A percentile compares a stretch with the other conserved stretches of the same genome.
phyloP scores from a whole-genome alignment of 2,888 invertebrate species.

The Epicampocera succincta region DNA sequence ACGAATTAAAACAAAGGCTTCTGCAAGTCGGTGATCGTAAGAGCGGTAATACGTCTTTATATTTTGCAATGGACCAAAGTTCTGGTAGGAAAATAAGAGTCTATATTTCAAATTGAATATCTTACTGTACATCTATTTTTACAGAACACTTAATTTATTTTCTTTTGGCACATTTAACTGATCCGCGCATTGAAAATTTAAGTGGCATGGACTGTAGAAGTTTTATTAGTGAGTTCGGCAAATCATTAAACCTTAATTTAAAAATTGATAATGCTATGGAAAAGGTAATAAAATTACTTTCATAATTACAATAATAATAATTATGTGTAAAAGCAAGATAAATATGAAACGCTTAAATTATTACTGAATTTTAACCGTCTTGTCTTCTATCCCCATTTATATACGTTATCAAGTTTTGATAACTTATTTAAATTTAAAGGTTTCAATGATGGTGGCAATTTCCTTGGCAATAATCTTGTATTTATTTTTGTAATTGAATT shows the following conservation, averaged over 20 bases:
- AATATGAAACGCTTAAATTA: neutral
- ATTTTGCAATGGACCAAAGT: slow-evolving; percentile 77
- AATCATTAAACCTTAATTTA: slow-evolving; percentile 73
- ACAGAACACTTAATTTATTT: slow-evolving; percentile 78
- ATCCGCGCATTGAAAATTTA: slow-evolving; percentile 77
- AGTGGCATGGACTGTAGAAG: slow-evolving; percentile 77
- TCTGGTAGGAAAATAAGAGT: slow-evolving; percentile 70
- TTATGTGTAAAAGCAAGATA: too few species aligned
- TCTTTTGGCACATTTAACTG: slow-evolving; percentile 76
- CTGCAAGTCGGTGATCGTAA: slow-evolving; percentile 76
- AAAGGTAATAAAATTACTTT: slow-evolving; percentile 72
- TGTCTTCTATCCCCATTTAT: slow-evolving; percentile 68
- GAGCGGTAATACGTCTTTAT: slow-evolving; percentile 76
- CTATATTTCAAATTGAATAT: neutral
- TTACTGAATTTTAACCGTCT: neutral
- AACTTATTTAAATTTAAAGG: slow-evolving; percentile 69
- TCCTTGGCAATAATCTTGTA: slow-evolving; percentile 42
- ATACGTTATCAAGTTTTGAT: slow-evolving; percentile 47
- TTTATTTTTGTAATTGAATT: slow-evolving; percentile 50
- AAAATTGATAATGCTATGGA: slow-evolving; percentile 76
- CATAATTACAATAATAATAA: slow-evolving; percentile 39
- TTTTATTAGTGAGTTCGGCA: slow-evolving; percentile 74
- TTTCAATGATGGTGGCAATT: slow-evolving; percentile 72
- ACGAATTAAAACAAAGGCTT: slow-evolving; percentile 69
- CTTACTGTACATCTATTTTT: slow-evolving; percentile 33